phyloP scores from a whole-genome alignment of 2,888 invertebrate species.

The Papilio gigon region DNA sequence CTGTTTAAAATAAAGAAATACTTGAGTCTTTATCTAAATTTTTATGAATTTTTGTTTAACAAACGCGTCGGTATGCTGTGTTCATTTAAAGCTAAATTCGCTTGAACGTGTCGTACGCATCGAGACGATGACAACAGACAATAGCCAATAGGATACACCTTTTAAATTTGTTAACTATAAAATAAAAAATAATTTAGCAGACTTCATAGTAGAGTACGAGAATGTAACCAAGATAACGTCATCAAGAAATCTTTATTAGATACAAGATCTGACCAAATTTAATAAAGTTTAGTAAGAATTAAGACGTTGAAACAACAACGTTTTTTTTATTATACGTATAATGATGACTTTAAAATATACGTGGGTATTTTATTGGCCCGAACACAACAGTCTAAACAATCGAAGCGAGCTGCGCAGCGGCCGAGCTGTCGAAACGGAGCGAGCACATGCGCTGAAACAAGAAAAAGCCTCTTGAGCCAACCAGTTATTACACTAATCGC shows the following conservation, averaged over 20 bases:
- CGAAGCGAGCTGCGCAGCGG: conserved; percentile 62
- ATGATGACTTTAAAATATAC: conserved; percentile 59
- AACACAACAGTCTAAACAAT: conserved; percentile 77
- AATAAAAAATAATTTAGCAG: no score
- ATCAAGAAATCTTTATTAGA: no score
- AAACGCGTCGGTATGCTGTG: no score
- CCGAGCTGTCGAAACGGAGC: conserved; percentile 66
- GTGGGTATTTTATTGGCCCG: conserved; percentile 67
- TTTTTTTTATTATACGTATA: conserved; percentile 4
- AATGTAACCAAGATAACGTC: not conserved
- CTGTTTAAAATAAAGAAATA: not conserved
- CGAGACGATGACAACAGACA: no score
- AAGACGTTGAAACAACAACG: not conserved
- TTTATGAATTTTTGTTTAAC: no score
- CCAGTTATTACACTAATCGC: conserved; percentile 83
- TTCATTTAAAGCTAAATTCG: no score
- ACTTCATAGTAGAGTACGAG: not conserved
- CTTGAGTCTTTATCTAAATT: no score
- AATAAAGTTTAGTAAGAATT: not conserved
- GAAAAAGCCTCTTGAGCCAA: conserved; percentile 75
- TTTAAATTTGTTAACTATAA: no score
- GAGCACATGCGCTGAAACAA: conserved; percentile 70
- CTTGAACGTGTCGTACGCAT: no score
- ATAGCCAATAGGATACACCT: no score
- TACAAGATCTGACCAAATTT: no score